A percentile compares a stretch with the other conserved stretches of the same genome.
Conservation (phyloP, 1,140 invertebrate genomes). For the Rhyacophila brunnea region DNA sequence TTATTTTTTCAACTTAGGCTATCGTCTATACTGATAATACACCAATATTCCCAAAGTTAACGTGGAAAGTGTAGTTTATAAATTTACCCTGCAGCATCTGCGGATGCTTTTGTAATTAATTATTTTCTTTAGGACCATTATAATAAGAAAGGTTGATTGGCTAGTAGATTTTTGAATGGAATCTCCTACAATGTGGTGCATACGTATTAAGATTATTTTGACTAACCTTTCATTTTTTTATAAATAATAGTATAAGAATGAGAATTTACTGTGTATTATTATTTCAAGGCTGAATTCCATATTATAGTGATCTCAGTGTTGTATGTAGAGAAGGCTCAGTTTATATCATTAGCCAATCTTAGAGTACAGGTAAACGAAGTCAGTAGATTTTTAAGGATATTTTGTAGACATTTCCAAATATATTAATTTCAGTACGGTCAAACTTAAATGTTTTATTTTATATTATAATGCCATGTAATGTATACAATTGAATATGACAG, state of each 20-base stretch:
- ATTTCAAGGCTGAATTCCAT: constrained; percentile 30
- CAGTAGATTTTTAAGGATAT: too few relatives aligned
- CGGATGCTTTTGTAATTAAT: neutral
- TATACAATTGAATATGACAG: too few relatives aligned
- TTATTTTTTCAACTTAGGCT: too few relatives aligned
- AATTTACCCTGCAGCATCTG: neutral
- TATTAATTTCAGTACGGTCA: too few relatives aligned
- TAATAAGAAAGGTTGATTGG: neutral
- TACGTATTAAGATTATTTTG: too few relatives aligned
- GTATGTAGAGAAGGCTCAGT: constrained; percentile 19
- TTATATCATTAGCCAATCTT: constrained; percentile 8
- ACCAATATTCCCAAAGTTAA: too few relatives aligned
- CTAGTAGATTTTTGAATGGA: neutral
- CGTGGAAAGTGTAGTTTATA: neutral
- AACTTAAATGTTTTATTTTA: too few relatives aligned
- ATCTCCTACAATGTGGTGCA: neutral
- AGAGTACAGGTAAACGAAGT: neutral
- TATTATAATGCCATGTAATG: too few relatives aligned
- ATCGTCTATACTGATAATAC: too few relatives aligned
- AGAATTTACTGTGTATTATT: neutral
- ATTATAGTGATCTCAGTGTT: constrained; percentile 33
- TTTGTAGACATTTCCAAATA: too few relatives aligned
- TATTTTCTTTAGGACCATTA: neutral
- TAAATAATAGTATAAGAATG: too few relatives aligned
- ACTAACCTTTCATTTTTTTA: too few relatives aligned